Base-by-base conservation (phyloP, 2,113 vertebrate genomes). In the Turnix velox region DNA sequence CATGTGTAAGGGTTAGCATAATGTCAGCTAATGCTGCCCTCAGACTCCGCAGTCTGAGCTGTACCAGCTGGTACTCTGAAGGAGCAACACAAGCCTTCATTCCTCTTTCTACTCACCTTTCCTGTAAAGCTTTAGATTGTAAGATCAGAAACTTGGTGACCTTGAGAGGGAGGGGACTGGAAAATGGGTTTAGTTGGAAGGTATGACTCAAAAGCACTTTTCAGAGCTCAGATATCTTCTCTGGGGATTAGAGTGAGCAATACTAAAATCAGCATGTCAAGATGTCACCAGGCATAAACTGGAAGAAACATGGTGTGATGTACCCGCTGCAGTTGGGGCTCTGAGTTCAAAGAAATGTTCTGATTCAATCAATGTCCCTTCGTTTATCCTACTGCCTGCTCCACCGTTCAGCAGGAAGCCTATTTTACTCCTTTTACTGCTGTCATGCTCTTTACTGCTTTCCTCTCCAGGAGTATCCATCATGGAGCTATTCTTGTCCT, bases 141-240 rank as follows among this genome's bases (percentile, higher is more conserved):
- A 63, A 94, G 91, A 93, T 91, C 46, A 93, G 48, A 93, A 91
- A 92, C 87, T 94, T 55, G 20, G 43, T 95, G 89, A 95, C 94
- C 87, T 87, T 83, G 91, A 17, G 35, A 76, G n/a, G 24, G 58
- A 87, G 39, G 43, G 43, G 89, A 85, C 71, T 73, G 67, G 91
- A 87, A 96, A 96, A 92, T 71, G 28, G 40, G 46, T 88, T 93
- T 91, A 76, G 49, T 85, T 87, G 62, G 81, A 85, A 95, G 84
- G 43, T 83, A 79, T 90, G 93, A 87, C 84, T 95, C 84, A 93
- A 92, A 95, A 89, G 31, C 31, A 74, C 67, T 71, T 19, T 67
- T 91, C 75, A 55, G 67, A 63, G n/a, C 87, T 90, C 67, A 89
- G 46, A 89, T 92, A 40, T 33, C 39, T 95, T 85, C 74, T 67